Conservation (phyloP, 2,113 vertebrate species). For the Anoplopoma fimbria region DNA sequence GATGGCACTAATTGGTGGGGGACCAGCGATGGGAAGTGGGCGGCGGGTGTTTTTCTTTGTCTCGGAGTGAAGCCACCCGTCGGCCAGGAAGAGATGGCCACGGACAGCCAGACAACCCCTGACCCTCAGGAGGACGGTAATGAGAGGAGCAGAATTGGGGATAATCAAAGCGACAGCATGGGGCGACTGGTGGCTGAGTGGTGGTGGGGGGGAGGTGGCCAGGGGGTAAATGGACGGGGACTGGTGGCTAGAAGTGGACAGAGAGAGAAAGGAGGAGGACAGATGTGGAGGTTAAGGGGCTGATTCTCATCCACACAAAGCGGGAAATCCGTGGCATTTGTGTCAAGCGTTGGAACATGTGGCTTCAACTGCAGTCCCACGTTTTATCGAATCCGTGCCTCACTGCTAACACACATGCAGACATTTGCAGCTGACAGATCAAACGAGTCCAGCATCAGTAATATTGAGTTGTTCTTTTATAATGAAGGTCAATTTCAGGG, state of each 20-base stretch:
- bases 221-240: no score
- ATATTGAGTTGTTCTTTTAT: no score
- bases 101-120: conserved; percentile 51
- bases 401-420: no score
- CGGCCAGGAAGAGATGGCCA: conserved; percentile 29
- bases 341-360: neutral
- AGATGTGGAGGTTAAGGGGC: neutral
- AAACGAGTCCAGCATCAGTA: neutral
- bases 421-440: neutral
- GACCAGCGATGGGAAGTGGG: conserved; percentile 26
- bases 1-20: conserved; percentile 71
- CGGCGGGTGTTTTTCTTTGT: conserved; percentile 54
- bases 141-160: conserved; percentile 46
- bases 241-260: conserved; percentile 38
- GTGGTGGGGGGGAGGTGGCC: neutral
- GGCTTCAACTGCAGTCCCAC: neutral
- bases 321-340: neutral
- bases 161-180: conserved; percentile 67
- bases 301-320: neutral
- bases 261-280: conserved; percentile 6
- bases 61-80: conserved; percentile 37
- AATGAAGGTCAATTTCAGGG: neutral
- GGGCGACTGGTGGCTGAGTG: conserved; percentile 38
- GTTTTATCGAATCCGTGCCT: neutral
- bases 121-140: conserved; percentile 51